These are phyloP conservation scores for Limnothrissa miodon DNA, from an alignment of 2,113 vertebrate genomes.

Conservation along the genomic window DNA sequence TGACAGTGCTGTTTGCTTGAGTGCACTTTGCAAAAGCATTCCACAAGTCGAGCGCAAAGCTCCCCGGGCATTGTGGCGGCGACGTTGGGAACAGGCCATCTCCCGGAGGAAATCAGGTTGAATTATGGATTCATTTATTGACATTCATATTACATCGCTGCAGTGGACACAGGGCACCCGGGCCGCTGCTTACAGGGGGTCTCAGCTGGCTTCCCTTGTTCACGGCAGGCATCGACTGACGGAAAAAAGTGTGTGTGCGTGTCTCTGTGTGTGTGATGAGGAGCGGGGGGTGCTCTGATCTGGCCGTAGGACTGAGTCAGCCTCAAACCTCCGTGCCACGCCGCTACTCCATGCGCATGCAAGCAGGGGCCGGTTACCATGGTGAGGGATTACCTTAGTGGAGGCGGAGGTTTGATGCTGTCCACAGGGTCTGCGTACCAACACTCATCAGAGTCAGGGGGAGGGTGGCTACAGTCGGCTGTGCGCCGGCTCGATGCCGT, in stretches of 20 bases:
- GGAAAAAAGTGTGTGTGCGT: neutral
- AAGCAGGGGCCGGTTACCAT: conserved; percentile 45
- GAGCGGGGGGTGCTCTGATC: neutral
- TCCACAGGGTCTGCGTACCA: conserved; percentile 41
- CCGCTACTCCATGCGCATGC: neutral
- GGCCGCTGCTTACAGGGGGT: neutral
- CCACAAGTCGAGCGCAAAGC: neutral
- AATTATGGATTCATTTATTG: conserved; percentile 12
- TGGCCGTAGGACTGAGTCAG: neutral
- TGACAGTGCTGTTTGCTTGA: neutral
- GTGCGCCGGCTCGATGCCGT: conserved; percentile 10
- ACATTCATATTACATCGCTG: neutral
- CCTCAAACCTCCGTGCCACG: neutral
- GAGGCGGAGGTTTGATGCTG: conserved; percentile 28
- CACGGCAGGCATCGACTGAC: neutral
- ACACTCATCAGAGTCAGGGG: conserved; percentile 18
- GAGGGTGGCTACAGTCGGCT: neutral
- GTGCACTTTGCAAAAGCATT: neutral
- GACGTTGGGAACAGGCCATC: neutral
- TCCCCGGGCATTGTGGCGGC: neutral
- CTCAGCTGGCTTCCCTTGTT: neutral
- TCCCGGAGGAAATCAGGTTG: neutral
- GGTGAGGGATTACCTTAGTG: conserved; percentile 38
- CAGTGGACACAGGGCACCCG: neutral
- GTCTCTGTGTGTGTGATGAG: no score